phyloP scores from a whole-genome alignment of 2,888 invertebrate genomes.

The Agrochola lota region DNA sequence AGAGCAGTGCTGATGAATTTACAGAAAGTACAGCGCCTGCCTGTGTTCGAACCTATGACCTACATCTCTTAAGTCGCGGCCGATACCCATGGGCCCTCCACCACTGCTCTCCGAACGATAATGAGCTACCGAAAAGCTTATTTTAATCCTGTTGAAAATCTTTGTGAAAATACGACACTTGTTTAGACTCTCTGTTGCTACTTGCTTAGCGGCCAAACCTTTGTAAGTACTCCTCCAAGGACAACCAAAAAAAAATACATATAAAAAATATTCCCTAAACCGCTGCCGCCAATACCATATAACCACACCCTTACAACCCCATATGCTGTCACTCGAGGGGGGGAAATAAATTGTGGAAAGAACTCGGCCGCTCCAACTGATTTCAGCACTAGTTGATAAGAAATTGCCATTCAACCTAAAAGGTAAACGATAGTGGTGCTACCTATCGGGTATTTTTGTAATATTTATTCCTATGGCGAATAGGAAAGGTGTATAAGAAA shows the following conservation, averaged over 20 bases:
- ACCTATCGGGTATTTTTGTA: slow-evolving; percentile 38
- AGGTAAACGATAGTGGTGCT: slow-evolving; percentile 56
- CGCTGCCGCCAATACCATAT: slow-evolving; percentile 53
- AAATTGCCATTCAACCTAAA: slow-evolving; percentile 65
- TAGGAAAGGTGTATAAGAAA: slow-evolving; percentile 15
- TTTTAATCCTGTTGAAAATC: too few relatives aligned
- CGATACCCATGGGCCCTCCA: too few relatives aligned
- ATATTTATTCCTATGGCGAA: slow-evolving; percentile 58
- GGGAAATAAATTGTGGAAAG: slow-evolving; percentile 78
- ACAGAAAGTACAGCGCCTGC: too few relatives aligned
- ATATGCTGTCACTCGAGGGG: slow-evolving; percentile 76
- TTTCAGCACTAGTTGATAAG: slow-evolving; percentile 68
- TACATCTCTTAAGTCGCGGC: too few relatives aligned
- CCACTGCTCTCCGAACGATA: too few relatives aligned
- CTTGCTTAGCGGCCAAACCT: neutral
- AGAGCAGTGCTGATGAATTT: too few relatives aligned
- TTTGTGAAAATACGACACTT: too few relatives aligned
- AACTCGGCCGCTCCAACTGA: slow-evolving; percentile 67
- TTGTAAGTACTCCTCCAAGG: too few relatives aligned
- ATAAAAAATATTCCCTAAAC: slow-evolving; percentile 6
- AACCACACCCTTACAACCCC: slow-evolving; percentile 59
- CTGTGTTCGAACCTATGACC: too few relatives aligned
- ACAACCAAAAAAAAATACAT: too few relatives aligned
- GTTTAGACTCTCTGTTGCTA: neutral
- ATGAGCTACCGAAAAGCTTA: too few relatives aligned